Evolutionary conservation across 1,140 invertebrate genomes (phyloP), one percentile per base, ranked within the genome.

Genomic region (Drosophila saltans): DNA sequence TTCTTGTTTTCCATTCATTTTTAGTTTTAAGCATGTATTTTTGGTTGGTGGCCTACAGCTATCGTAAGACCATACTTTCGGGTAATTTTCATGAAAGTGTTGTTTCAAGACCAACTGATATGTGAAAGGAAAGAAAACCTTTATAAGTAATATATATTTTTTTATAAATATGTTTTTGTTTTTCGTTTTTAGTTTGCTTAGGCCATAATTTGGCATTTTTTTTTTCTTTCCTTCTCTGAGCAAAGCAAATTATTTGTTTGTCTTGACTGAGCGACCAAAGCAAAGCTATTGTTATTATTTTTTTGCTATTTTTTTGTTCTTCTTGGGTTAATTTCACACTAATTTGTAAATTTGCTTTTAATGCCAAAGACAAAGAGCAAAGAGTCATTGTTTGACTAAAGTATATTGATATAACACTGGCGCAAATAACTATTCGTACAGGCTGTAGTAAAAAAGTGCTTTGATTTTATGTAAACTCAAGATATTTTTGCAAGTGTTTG

Each of bases 291-390:
- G 16, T 2, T 40, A 55, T 41, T 61, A 45, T 16, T 55, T 57
- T 81, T 56, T 73, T 67, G 75, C 59, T 66, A 73, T 60, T 66
- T 58, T 33, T 75, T 75, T 66, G 68, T 60, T 58, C 43, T 21
- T 45, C 45, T 24, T 26, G 45, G 45, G 21, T 62, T 88, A 86
- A 86, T 86, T 86, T 83, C 83, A 78, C 83, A 89, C 83, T 83
- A 88, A 86, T 86, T 86, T 83, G 76, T 86, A 88, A 80, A 86
- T 88, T 86, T 74, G 79, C 64, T 81, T 80, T 83, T 88, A 89
- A 83, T 86, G 76, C 59, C 84, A 80, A 82, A 79, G 65, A 80
- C 72, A 85, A 83, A 77, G 60, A 72, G 52, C 28, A 72, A 78
- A n/a, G 26, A 45, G 41, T 7, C 48, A 30, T 41, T 81, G 80